phyloP scores from a whole-genome alignment of 2,888 invertebrate species.

The Ormia ochracea region DNA sequence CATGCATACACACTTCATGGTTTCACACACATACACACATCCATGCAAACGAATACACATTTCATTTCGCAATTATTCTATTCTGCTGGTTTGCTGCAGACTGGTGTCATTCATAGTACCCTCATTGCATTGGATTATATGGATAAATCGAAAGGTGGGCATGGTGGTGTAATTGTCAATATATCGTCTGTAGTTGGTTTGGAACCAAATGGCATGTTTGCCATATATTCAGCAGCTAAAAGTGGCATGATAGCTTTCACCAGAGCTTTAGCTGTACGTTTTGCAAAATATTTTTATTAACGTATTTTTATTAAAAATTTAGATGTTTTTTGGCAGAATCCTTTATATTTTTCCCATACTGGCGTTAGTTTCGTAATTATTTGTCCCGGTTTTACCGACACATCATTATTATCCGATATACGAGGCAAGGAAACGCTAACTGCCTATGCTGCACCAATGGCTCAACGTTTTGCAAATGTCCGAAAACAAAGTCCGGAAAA shows the following conservation, averaged over 20 bases:
- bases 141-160: slow-evolving; percentile 71
- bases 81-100: slow-evolving; percentile 66
- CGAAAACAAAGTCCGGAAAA: slow-evolving; percentile 49
- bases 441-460: slow-evolving; percentile 52
- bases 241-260: slow-evolving; percentile 67
- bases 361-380: slow-evolving; percentile 57
- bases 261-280: slow-evolving; percentile 53
- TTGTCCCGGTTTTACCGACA: slow-evolving; percentile 61
- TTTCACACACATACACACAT: neutral
- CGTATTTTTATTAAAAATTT: neutral
- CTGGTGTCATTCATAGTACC: slow-evolving; percentile 75
- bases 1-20: neutral
- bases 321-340: slow-evolving; percentile 46
- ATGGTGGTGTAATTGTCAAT: slow-evolving; percentile 72
- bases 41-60: neutral
- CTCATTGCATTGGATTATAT: slow-evolving; percentile 72
- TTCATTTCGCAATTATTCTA: neutral
- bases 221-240: slow-evolving; percentile 71
- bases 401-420: slow-evolving; percentile 34
- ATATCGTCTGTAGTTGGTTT: slow-evolving; percentile 70
- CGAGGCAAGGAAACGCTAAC: slow-evolving; percentile 54
- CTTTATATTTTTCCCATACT: slow-evolving; percentile 44
- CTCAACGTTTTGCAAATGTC: slow-evolving; percentile 24
- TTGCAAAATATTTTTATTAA: neutral
- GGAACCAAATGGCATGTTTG: slow-evolving; percentile 64